Evolutionary conservation across 2,113 vertebrate genomes (phyloP).

Genomic region (Ammospiza caudacuta): DNA sequence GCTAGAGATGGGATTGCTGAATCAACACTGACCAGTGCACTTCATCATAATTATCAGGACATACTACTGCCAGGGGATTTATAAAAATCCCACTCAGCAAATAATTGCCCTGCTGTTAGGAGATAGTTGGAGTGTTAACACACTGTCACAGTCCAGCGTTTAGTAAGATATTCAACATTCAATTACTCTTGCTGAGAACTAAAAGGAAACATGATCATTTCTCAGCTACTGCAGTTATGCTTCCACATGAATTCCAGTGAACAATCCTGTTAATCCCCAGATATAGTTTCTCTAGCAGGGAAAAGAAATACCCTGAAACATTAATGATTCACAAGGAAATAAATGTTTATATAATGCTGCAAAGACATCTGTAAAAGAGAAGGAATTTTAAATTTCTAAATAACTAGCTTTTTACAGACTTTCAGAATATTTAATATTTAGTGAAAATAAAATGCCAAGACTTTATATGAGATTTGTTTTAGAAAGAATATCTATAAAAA

Average conservation of each 20-base stretch:
- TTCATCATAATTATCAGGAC: constrained; percentile 92
- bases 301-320: constrained; percentile 28
- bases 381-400: background rate
- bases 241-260: constrained; percentile 61
- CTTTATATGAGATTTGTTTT: background rate
- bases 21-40: constrained; percentile 90
- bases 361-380: background rate
- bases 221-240: constrained; percentile 66
- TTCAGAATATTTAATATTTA: background rate
- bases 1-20: constrained; percentile 79
- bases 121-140: constrained; percentile 80
- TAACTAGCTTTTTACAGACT: background rate
- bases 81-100: constrained; percentile 85
- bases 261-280: constrained; percentile 54
- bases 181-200: constrained; percentile 79
- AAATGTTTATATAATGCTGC: background rate
- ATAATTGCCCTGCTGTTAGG: constrained; percentile 83
- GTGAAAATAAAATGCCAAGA: background rate
- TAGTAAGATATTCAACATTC: constrained; percentile 82
- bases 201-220: constrained; percentile 76
- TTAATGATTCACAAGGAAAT: background rate
- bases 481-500: background rate
- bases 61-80: constrained; percentile 82
- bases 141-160: constrained; percentile 76
- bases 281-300: background rate